Evolutionary conservation across 2,113 vertebrate species (phyloP), one percentile per base, ranked within the genome.

Genomic region (Tupaia tana): DNA sequence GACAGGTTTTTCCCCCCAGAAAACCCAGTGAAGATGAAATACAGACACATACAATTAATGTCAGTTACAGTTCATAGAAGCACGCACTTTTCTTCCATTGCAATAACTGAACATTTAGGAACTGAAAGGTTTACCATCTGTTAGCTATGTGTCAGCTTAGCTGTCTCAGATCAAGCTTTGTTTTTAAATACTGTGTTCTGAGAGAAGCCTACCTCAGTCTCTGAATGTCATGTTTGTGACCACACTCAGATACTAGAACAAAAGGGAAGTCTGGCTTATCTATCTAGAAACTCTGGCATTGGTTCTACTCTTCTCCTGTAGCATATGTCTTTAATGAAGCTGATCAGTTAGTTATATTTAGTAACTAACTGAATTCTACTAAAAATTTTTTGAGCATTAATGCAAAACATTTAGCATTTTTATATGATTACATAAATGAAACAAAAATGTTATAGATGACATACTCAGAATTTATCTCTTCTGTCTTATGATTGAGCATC

Each of bases 121-220:
- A 96, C 92, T 97, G 97, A 98, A 98, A 70, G 95, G 80, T 94
- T 98, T 95, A 70, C 84, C 97, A 93, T 96, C 96, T 97, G 85
- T 95, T 97, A 97, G 91, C 92, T 97, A 77, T 96, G 59, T 98
- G 97, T 98, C 97, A 98, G 89, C 79, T 97, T 95, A 97, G 95
- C 96, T 98, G 97, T 97, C 97, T 97, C 95, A 98, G 97, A 96
- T 95, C 95, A 93, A 97, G 64, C 93, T 98, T 97, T 61, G 70
- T 97, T 98, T 98, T 97, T 1, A 98, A 98, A 97, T 97, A 97
- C 88, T 97, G 96, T 98, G 64, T 90, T 97, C 81, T 95, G 94
- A 94, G 84, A 95, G 86, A 97, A 97, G 89, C 52, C 90, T 73
- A 96, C 0, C 79, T 78, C 87, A 94, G 43, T 81, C 85, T 97